Evolutionary conservation across 2,888 invertebrate species (phyloP), one percentile per base, ranked within the genome.

Genomic region (Neuroscelio doddi): DNA sequence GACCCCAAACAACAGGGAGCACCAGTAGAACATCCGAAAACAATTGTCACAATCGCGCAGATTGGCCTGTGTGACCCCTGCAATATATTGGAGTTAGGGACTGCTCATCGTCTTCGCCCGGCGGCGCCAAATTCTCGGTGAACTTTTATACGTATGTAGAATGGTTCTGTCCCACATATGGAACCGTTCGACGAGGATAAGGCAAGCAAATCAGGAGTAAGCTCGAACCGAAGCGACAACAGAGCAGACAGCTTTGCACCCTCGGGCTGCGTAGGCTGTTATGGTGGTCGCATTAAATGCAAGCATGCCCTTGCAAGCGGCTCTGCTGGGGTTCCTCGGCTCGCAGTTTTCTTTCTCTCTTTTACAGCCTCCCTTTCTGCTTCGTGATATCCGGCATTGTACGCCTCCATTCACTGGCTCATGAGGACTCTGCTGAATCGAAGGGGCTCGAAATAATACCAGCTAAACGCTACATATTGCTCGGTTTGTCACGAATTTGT

Each of bases 391-490:
- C 39, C 34, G 8, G 27, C 39, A 51, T 51, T 41, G 50, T 51
- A 10, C 27, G 39, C 34, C 21, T 32, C 49, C 64, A 64, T 64
- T 64, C 55, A 41, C 44, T 14, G 17, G 53, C 46, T 34, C 45
- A 51, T 39, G 29, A 44, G 50, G 34, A 44, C 53, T 45, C 26
- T 45, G 44, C 26, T 32, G 17, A 16, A 51, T 29, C 49, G 44
- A 44, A 59, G 50, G 67, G 70, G 67, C 57, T 68, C 51, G 57
- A 55, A 76, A 80, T 80, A 80, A 80, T 78, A 70, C 78, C 76
- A 66, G 78, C 80, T 84, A 82, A 83, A 83, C 77, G 83, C 80
- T 81, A 81, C 83, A 82, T 82, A 84, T 83, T 84, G 82, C 81
- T 80, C 77, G 80, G 78, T 80, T 78, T 77, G 79, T 75, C 73